Conservation (phyloP, 1,140 invertebrate genomes). For the Macrosteles quadrilineatus region DNA sequence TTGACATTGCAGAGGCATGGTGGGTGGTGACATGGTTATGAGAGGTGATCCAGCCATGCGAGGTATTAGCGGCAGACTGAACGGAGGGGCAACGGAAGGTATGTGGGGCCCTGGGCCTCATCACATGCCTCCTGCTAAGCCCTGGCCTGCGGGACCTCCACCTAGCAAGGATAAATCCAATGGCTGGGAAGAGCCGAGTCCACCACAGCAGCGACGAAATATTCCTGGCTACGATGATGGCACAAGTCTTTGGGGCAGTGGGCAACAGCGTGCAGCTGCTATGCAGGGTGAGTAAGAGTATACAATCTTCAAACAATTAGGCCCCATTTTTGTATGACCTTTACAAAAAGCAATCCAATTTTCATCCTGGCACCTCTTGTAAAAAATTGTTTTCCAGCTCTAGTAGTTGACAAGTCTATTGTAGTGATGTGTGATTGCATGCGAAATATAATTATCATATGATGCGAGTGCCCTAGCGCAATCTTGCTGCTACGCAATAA, state of each 20-base stretch:
- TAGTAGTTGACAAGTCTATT: too few species aligned
- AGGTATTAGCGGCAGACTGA: constrained; percentile 68
- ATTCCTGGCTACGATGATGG: constrained; percentile 87
- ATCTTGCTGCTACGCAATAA: too few species aligned
- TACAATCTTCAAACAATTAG: too few species aligned
- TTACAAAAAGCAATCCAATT: too few species aligned
- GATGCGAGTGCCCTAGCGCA: too few species aligned
- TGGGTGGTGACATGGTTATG: constrained; percentile 59
- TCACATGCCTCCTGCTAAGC: constrained; percentile 54
- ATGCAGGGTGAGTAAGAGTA: constrained; percentile 48
- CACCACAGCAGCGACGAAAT: constrained; percentile 75
- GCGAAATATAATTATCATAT: too few species aligned
- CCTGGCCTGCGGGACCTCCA: constrained; percentile 64
- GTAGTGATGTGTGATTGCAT: too few species aligned
- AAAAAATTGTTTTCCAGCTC: too few species aligned
- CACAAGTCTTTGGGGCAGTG: constrained; percentile 85
- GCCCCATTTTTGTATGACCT: too few species aligned
- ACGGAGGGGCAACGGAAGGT: constrained; percentile 62
- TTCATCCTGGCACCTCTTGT: too few species aligned
- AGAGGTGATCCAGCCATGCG: constrained; percentile 63
- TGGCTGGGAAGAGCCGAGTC: constrained; percentile 90
- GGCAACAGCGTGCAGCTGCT: constrained; percentile 58
- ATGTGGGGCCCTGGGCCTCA: constrained; percentile 66
- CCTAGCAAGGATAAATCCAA: constrained; percentile 60
- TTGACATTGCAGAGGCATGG: constrained; percentile 50